Evolutionary conservation across 37 sponge, comb jelly and placozoan genomes (phyloP).

Genomic region (Chondrosia reniformis): DNA sequence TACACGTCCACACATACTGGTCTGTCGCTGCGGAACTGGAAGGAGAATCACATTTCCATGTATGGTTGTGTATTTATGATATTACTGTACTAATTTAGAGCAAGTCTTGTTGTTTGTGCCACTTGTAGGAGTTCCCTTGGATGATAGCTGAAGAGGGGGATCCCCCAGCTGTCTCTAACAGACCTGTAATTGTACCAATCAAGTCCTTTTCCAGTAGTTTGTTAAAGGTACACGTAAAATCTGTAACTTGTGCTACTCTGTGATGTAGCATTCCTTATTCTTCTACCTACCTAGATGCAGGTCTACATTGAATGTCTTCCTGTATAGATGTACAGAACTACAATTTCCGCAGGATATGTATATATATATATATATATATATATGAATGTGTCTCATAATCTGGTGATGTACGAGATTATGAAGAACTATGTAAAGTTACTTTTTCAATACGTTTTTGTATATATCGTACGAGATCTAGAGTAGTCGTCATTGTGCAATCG

Average conservation of each 20-base stretch:
- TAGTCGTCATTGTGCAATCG: too few relatives aligned
- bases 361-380: too few relatives aligned
- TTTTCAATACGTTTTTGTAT: too few relatives aligned
- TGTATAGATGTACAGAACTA: too few relatives aligned
- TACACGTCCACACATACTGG: not conserved
- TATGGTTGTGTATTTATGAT: not conserved
- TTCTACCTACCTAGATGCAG: not conserved
- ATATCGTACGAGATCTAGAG: too few relatives aligned
- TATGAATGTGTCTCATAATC: too few relatives aligned
- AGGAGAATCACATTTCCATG: not conserved
- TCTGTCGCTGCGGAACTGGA: conserved; percentile 11
- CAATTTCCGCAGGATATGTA: too few relatives aligned
- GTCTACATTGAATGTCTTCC: not conserved
- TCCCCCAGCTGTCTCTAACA: not conserved
- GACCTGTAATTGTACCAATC: not conserved
- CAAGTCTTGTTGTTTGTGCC: not conserved
- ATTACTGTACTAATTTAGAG: not conserved
- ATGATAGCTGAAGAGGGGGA: not conserved
- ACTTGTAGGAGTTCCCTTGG: conserved; percentile 12
- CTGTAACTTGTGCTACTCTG: not conserved
- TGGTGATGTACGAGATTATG: too few relatives aligned
- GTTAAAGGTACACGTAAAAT: not conserved
- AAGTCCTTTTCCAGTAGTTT: not conserved
- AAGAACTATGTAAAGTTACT: too few relatives aligned
- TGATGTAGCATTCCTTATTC: not conserved